phyloP scores from a whole-genome alignment of 2,888 invertebrate genomes.

The Noctua janthe region DNA sequence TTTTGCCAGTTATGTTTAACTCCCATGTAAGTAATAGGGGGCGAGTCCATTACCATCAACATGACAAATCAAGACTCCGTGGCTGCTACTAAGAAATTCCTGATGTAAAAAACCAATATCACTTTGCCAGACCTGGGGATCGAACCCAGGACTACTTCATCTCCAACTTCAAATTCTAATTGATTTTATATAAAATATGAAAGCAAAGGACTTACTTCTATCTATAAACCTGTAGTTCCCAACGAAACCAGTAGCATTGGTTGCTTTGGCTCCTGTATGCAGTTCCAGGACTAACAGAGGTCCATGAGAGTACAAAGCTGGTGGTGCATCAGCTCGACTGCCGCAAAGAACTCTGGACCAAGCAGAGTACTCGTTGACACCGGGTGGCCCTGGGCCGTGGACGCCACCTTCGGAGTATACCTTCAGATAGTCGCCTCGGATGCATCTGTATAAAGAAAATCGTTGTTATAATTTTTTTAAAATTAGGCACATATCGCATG shows the following conservation, averaged over 20 bases:
- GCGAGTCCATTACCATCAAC: no score
- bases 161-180: neutral
- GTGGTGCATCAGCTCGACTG: constrained; percentile 92
- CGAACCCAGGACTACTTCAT: neutral
- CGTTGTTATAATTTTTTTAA: neutral
- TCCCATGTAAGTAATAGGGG: no score
- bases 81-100: no score
- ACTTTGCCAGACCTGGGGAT: no score
- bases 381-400: constrained; percentile 92
- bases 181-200: neutral
- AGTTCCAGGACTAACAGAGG: constrained; percentile 93
- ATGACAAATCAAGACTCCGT: no score
- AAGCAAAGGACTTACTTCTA: constrained; percentile 87
- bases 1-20: no score
- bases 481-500: no score
- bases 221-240: constrained; percentile 95
- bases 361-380: constrained; percentile 94
- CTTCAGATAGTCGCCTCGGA: constrained; percentile 93
- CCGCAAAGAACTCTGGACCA: constrained; percentile 94
- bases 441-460: constrained; percentile 90
- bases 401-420: constrained; percentile 94
- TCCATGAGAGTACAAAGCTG: constrained; percentile 93
- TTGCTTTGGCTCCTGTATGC: constrained; percentile 90
- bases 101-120: no score
- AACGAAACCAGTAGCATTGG: constrained; percentile 92